Percentiles rank a stretch among this genome's conserved stretches.
These are phyloP conservation scores for Hemiscyllium ocellatum DNA, from an alignment of 2,113 vertebrate species.

Conservation along the genomic window DNA sequence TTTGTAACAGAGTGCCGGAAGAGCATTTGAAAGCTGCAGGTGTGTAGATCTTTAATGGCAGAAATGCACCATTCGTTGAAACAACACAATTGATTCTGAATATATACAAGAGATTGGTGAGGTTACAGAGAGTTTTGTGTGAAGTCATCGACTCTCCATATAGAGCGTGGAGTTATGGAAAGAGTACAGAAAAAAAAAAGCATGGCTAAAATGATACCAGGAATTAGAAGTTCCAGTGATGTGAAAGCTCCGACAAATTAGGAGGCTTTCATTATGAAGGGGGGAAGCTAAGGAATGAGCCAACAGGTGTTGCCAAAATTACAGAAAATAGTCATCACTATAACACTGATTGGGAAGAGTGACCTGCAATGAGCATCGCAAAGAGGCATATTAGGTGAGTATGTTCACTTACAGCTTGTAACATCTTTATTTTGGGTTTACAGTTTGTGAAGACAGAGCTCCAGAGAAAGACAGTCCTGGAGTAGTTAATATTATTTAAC, in stretches of 20 bases:
- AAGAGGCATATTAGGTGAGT: too few species aligned
- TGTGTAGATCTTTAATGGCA: background rate
- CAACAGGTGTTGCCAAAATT: background rate
- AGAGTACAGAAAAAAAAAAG: background rate
- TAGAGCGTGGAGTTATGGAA: background rate
- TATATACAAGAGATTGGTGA: background rate
- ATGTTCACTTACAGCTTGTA: too few species aligned
- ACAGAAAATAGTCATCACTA: background rate
- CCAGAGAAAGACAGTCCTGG: too few species aligned
- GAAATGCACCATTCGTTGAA: background rate
- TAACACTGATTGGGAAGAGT: background rate
- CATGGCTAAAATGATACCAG: background rate
- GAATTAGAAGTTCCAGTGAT: background rate
- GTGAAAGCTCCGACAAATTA: background rate
- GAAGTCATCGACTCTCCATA: background rate
- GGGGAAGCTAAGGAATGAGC: background rate
- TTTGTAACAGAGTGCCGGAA: background rate
- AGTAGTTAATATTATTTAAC: too few species aligned
- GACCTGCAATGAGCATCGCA: too few species aligned
- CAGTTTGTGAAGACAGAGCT: too few species aligned
- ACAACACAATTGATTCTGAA: background rate
- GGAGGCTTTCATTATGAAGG: background rate
- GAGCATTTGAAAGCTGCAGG: background rate
- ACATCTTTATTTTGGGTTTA: too few species aligned
- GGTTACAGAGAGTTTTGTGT: background rate